phyloP scores from a whole-genome alignment of 2,888 invertebrate genomes.

The Thecophora atra region DNA sequence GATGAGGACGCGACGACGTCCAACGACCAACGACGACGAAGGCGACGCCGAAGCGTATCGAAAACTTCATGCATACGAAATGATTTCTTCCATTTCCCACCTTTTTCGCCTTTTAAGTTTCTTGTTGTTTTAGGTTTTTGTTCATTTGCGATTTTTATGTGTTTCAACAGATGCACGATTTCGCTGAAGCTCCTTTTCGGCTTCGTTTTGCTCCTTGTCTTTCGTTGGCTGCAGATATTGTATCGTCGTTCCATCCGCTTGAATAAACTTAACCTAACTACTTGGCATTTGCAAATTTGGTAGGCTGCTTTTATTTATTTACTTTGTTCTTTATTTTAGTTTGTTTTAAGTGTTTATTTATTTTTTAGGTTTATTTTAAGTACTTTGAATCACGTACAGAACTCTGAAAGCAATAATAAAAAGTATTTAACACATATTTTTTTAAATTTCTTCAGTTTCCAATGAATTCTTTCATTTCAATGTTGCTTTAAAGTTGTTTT shows the following conservation, averaged over 20 bases:
- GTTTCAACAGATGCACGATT: slow-evolving; percentile 31
- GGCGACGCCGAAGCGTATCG: slow-evolving; percentile 7
- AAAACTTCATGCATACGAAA: slow-evolving; percentile 38
- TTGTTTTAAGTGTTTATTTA: not conserved
- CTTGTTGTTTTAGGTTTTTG: not conserved
- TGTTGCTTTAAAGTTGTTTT: not conserved
- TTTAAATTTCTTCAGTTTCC: too few relatives aligned
- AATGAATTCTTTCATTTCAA: slow-evolving; percentile 17
- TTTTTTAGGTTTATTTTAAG: not conserved
- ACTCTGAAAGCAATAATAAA: not conserved
- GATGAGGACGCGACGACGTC: not conserved
- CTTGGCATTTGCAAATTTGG: not conserved
- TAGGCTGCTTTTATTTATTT: not conserved
- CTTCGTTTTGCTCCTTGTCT: not conserved
- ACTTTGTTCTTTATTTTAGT: not conserved
- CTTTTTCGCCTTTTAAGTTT: not conserved
- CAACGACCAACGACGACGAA: not conserved
- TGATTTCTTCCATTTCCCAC: slow-evolving; percentile 26
- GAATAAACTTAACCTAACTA: not conserved
- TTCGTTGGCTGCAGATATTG: not conserved
- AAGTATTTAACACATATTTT: not conserved
- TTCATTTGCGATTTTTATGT: slow-evolving; percentile 35
- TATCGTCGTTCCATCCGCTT: slow-evolving; percentile 2
- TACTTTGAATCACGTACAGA: not conserved
- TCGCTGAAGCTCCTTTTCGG: not conserved